Evolutionary conservation across 2,113 vertebrate species (phyloP).

Genomic region (Catharus bicknelli): DNA sequence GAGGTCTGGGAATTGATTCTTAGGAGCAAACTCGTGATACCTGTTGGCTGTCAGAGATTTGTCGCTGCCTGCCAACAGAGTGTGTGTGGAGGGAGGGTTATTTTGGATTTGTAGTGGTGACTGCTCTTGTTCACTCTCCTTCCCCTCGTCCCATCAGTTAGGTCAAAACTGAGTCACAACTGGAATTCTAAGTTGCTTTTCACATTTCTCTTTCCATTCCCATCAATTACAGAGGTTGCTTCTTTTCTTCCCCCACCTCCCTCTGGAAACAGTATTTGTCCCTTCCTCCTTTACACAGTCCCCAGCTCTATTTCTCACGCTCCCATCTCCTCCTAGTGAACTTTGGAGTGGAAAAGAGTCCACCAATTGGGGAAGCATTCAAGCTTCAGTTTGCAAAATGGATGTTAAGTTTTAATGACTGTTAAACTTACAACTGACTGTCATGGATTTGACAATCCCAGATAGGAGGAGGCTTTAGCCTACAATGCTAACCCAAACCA

Average conservation of each 20-base stretch:
- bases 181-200: not conserved
- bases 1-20: not conserved
- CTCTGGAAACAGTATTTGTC: not conserved
- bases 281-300: not conserved
- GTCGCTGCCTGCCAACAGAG: fast-evolving
- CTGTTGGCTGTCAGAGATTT: fast-evolving
- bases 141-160: not conserved
- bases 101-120: not conserved
- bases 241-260: not conserved
- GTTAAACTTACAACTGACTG: not conserved
- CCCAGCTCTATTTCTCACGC: not conserved
- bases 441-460: not conserved
- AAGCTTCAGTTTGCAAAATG: not conserved
- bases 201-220: not conserved
- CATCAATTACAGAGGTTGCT: not conserved
- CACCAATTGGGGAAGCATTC: not conserved
- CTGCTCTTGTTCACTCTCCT: not conserved
- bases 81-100: not conserved
- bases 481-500: not conserved
- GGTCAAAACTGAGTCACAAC: not conserved
- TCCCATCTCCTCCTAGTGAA: not conserved
- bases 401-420: not conserved
- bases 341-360: not conserved
- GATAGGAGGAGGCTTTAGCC: not conserved
- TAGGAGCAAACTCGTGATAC: not conserved